Conservation (phyloP, 2,797 vertebrate genomes). For the Lepilemur ruficaudatus region DNA sequence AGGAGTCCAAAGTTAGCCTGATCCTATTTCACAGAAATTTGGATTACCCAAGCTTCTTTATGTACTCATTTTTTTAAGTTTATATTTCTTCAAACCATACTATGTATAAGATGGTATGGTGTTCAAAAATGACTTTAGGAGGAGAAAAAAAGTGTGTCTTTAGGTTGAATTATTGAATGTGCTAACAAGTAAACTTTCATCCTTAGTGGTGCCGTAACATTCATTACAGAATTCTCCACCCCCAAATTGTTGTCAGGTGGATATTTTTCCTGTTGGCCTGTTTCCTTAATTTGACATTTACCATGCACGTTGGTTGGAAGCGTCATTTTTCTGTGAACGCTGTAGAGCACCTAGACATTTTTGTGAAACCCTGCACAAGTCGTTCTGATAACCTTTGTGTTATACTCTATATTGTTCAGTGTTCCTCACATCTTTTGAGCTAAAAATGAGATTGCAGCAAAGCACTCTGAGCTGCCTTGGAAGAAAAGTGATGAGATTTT, state of each 20-base stretch:
- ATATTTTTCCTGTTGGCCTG: neutral
- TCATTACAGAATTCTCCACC: neutral
- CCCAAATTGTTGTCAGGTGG: neutral
- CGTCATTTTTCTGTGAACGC: neutral
- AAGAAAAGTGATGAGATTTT: conserved; percentile 4
- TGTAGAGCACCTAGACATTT: neutral
- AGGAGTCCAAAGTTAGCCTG: neutral
- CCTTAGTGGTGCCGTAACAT: neutral
- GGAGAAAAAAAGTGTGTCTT: neutral
- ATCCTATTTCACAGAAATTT: conserved; percentile 40
- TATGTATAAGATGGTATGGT: neutral
- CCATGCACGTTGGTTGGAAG: neutral
- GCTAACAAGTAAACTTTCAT: neutral
- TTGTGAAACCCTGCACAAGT: neutral
- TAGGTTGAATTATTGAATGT: conserved; percentile 1
- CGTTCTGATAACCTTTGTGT: neutral
- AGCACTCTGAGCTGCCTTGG: neutral
- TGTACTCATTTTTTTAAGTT: neutral
- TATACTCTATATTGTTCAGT: neutral
- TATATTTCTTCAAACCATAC: neutral
- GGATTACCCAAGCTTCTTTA: neutral
- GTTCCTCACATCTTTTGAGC: conserved; percentile 11
- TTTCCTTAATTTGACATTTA: neutral
- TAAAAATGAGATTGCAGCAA: neutral
- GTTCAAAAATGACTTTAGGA: conserved; percentile 7